These are phyloP conservation scores for Ylistrum balloti DNA, from an alignment of 1,140 invertebrate species.

Conservation along the genomic window DNA sequence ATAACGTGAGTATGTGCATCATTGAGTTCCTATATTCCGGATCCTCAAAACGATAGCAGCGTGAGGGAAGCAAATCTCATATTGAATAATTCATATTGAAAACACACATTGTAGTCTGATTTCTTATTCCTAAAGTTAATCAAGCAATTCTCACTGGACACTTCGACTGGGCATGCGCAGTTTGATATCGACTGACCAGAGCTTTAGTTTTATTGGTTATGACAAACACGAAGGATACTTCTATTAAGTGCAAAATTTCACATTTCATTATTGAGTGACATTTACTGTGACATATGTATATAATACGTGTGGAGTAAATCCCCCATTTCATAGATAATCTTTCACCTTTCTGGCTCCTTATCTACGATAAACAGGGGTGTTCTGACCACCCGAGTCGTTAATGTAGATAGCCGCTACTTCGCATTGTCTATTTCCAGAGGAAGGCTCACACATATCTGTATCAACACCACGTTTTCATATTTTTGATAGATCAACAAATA, in stretches of 20 bases:
- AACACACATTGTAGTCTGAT: not conserved
- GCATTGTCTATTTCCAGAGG: not conserved
- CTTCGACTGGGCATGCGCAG: not conserved
- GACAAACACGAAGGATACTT: not conserved
- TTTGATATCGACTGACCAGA: not conserved
- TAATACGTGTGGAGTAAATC: not conserved
- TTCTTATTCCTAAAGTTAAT: not conserved
- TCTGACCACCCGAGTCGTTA: not conserved
- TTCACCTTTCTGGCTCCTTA: not conserved
- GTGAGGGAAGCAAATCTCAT: too few species aligned
- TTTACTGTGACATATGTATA: not conserved
- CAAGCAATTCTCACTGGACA: not conserved
- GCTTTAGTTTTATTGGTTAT: not conserved
- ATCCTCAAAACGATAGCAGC: too few species aligned
- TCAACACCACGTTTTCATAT: too few species aligned
- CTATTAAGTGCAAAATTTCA: conserved; percentile 4
- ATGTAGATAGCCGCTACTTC: not conserved
- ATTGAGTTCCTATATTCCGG: too few species aligned
- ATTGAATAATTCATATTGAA: too few species aligned
- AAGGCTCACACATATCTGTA: too few species aligned
- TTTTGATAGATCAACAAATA: too few species aligned
- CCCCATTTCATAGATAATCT: not conserved
- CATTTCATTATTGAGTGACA: not conserved
- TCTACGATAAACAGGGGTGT: not conserved
- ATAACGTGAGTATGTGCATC: not conserved